phyloP scores from a whole-genome alignment of 1,140 invertebrate genomes.

The Bombus superbus region DNA sequence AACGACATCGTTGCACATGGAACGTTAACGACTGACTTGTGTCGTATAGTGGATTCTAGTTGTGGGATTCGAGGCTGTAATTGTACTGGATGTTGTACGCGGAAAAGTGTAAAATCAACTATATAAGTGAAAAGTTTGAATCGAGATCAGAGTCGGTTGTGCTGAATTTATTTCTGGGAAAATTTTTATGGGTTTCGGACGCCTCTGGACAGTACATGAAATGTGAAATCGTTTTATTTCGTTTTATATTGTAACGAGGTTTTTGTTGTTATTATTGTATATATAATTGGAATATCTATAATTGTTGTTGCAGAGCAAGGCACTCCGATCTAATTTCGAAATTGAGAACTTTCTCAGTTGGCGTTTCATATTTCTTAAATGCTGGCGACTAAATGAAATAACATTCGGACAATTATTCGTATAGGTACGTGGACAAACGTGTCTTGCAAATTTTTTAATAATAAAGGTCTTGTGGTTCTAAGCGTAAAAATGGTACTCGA shows the following conservation, averaged over 20 bases:
- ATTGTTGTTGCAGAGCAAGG: background rate
- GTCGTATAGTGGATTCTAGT: too few species aligned
- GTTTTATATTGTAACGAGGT: background rate
- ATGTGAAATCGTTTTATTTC: background rate
- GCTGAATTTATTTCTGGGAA: background rate
- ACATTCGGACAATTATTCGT: background rate
- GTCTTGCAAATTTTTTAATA: conserved; percentile 1
- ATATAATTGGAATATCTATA: background rate
- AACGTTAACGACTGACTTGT: too few species aligned
- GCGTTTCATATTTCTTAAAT: background rate
- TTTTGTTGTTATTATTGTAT: background rate
- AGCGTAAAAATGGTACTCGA: background rate
- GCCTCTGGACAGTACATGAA: too few species aligned
- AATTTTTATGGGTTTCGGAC: background rate
- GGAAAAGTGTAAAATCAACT: background rate
- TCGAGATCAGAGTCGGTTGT: background rate
- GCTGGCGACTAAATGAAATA: background rate
- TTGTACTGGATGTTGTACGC: too few species aligned
- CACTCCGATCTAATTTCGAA: background rate
- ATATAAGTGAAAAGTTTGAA: background rate
- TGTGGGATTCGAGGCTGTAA: too few species aligned
- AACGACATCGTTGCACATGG: background rate
- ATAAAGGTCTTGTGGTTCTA: background rate
- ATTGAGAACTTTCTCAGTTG: background rate
- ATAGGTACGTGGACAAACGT: background rate